These are phyloP conservation scores for Actinopyga echinites DNA, from an alignment of 53 echinoderm and acorn worm species.

Conservation along the genomic window DNA sequence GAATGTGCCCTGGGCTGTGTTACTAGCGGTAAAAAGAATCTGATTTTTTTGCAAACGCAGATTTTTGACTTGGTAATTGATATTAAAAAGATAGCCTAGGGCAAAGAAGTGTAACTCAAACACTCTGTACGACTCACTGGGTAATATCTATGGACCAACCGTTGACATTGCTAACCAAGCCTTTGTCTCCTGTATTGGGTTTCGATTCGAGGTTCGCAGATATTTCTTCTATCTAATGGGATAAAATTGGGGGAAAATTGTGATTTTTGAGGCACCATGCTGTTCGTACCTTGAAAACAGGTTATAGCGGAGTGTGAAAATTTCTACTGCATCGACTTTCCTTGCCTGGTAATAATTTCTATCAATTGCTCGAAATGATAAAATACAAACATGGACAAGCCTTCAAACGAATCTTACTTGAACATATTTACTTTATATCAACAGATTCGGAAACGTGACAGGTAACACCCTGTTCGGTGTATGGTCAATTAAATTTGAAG, in stretches of 20 bases:
- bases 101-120: constrained; percentile 20
- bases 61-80: constrained; percentile 42
- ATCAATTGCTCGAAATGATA: neutral
- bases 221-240: constrained; percentile 14
- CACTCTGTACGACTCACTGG: neutral
- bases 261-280: constrained; percentile 19
- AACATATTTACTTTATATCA: too few species aligned
- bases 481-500: too few species aligned
- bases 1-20: constrained; percentile 25
- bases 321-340: neutral
- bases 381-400: neutral
- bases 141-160: neutral
- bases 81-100: constrained; percentile 21
- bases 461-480: too few species aligned
- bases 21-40: constrained; percentile 10
- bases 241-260: neutral
- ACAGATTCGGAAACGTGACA: too few species aligned
- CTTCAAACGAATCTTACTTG: too few species aligned
- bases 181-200: constrained; percentile 23
- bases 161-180: constrained; percentile 15
- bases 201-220: constrained; percentile 12
- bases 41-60: constrained; percentile 11
- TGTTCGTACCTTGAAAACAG: constrained; percentile 18
- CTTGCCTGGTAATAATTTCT: neutral
- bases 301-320: constrained; percentile 6